A percentile compares a stretch with the other conserved stretches of the same genome.
Conservation (phyloP, 1,140 invertebrate species). For the Scaptomyza graminum region DNA sequence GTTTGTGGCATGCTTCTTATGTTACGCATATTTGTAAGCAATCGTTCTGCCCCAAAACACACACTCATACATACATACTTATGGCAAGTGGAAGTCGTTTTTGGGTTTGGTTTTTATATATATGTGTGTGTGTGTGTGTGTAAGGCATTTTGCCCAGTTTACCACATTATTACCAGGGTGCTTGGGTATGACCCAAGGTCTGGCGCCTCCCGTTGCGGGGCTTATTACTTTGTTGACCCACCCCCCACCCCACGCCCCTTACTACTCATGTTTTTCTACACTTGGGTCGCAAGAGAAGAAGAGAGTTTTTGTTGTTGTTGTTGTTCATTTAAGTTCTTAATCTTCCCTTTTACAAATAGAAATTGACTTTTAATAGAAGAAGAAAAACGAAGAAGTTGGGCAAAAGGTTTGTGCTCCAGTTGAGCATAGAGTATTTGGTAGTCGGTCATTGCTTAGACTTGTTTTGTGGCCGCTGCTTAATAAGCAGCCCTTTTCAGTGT, state of each 20-base stretch:
- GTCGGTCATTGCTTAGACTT: conserved; percentile 2
- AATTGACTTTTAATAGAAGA: background rate
- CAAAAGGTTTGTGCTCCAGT: background rate
- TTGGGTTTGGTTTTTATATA: background rate
- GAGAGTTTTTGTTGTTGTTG: conserved; percentile 26
- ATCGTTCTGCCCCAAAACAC: conserved; percentile 25
- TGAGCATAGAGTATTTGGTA: background rate
- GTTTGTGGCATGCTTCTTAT: conserved; percentile 31
- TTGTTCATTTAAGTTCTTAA: conserved; percentile 43
- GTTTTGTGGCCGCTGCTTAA: conserved; percentile 65
- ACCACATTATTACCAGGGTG: conserved; percentile 73
- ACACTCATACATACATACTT: conserved; percentile 13
- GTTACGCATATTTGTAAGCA: conserved; percentile 45
- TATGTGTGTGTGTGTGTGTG: background rate
- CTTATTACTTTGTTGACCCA: conserved; percentile 67
- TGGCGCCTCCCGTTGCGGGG: conserved; percentile 65
- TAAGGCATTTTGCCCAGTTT: conserved; percentile 46
- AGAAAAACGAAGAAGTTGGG: no score
- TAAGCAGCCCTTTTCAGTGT: conserved; percentile 55
- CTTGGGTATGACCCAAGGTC: conserved; percentile 76
- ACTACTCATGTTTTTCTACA: background rate
- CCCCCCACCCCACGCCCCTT: no score
- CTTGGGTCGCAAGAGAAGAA: conserved; percentile 1
- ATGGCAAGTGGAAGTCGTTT: conserved; percentile 4
- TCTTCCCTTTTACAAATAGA: background rate